phyloP scores from a whole-genome alignment of 2,113 vertebrate species.

The Butorides virescens region DNA sequence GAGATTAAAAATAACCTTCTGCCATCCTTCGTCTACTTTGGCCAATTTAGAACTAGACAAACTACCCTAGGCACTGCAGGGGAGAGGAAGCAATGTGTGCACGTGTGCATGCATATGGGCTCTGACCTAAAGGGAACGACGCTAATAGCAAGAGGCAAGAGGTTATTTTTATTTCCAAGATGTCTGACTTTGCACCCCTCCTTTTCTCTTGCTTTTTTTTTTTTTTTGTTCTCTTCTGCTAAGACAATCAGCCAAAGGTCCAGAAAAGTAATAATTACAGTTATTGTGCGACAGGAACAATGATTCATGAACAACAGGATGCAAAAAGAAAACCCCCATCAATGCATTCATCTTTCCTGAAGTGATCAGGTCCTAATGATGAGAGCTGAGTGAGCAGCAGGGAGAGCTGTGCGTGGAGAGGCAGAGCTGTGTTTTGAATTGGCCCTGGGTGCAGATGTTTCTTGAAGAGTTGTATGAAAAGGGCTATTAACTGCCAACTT shows the following conservation, averaged over 20 bases:
- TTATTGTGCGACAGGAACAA: background rate
- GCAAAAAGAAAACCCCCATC: background rate
- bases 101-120: background rate
- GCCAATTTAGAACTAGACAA: constrained; percentile 14
- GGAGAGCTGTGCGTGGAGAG: background rate
- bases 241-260: background rate
- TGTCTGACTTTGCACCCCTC: background rate
- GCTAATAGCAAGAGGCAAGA: background rate
- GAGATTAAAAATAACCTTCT: constrained; percentile 46
- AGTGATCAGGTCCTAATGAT: background rate
- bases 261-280: constrained; percentile 11
- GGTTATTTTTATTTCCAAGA: constrained; percentile 6
- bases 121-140: background rate
- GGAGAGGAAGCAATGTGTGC: background rate
- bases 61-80: background rate
- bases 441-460: background rate
- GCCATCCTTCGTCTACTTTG: constrained; percentile 4
- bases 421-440: background rate
- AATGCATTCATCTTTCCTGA: background rate
- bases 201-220: background rate
- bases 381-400: background rate
- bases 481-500: background rate
- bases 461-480: background rate
- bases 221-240: background rate
- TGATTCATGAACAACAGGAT: background rate